Percentiles rank a stretch among this genome's conserved stretches.
Evolutionary conservation across 2,888 invertebrate genomes (phyloP).

Genomic region (Chrysina gloriosa): DNA sequence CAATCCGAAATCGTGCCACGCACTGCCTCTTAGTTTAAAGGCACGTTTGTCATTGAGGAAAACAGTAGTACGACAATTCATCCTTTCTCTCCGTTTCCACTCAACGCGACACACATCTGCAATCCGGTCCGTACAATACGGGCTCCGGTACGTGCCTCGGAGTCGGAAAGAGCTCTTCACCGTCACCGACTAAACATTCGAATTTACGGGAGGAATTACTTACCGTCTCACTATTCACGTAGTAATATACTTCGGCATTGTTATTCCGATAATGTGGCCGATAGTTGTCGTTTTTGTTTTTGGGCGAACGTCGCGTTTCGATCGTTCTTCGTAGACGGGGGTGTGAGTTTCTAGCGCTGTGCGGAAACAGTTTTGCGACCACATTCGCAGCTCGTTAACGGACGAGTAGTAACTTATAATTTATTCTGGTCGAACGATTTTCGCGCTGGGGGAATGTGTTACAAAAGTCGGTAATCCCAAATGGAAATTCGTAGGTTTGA

Average conservation of each 20-base stretch:
- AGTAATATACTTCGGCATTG: not conserved
- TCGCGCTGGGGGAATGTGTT: not conserved
- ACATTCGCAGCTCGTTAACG: not conserved
- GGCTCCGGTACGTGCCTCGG: not conserved
- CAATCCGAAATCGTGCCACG: too few relatives aligned
- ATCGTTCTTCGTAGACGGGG: too few relatives aligned
- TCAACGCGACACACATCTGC: not conserved
- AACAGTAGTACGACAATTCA: too few relatives aligned
- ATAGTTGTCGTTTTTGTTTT: not conserved
- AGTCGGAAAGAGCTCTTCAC: not conserved
- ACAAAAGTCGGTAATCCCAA: too few relatives aligned
- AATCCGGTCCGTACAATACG: not conserved
- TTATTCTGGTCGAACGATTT: not conserved
- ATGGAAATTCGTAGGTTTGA: not conserved
- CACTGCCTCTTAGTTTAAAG: too few relatives aligned
- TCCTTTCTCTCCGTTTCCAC: too few relatives aligned
- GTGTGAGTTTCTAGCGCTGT: too few relatives aligned
- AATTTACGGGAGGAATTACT: constrained; percentile 1
- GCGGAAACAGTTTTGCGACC: not conserved
- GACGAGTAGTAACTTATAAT: not conserved
- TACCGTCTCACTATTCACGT: not conserved
- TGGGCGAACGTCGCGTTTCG: too few relatives aligned
- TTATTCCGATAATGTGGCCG: not conserved
- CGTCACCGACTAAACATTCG: not conserved
- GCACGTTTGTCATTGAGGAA: too few relatives aligned